A percentile compares a stretch with the other conserved stretches of the same genome.
phyloP scores from a whole-genome alignment of 2,888 invertebrate species.

The Perithous albicinctus region DNA sequence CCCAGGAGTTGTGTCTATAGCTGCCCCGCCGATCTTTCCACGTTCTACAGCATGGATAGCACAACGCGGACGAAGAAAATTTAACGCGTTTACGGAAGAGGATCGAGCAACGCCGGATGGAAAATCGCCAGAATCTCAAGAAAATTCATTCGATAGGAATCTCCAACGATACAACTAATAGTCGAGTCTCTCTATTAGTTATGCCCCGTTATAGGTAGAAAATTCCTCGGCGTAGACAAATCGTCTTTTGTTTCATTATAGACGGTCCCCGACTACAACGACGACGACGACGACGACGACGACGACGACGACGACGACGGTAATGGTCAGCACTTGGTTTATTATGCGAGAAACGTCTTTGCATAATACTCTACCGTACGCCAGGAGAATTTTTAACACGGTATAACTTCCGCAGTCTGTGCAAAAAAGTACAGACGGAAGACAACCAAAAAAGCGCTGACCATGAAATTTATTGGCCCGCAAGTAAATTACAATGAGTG shows the following conservation, averaged over 20 bases:
- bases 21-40: conserved; percentile 42
- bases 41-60: conserved; percentile 27
- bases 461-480: conserved; percentile 14
- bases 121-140: too few species aligned
- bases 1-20: conserved; percentile 43
- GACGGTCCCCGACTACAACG: conserved; percentile 25
- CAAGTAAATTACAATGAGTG: background rate
- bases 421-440: conserved; percentile 1
- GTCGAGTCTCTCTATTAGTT: background rate
- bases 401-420: conserved; percentile 48
- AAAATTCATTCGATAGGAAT: background rate
- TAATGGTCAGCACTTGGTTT: conserved; percentile 44
- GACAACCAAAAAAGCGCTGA: background rate
- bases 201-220: background rate
- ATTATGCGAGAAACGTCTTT: conserved; percentile 51
- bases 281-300: too few species aligned
- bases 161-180: background rate
- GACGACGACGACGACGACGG: too few species aligned
- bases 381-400: conserved; percentile 43
- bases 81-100: background rate
- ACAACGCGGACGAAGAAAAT: background rate
- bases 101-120: too few species aligned
- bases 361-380: conserved; percentile 53
- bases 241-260: conserved; percentile 53
- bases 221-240: conserved; percentile 38